Percentiles rank a stretch among this genome's conserved stretches.
Evolutionary conservation across 2,888 invertebrate species (phyloP).

Genomic region (Deladenus siricidicola): DNA sequence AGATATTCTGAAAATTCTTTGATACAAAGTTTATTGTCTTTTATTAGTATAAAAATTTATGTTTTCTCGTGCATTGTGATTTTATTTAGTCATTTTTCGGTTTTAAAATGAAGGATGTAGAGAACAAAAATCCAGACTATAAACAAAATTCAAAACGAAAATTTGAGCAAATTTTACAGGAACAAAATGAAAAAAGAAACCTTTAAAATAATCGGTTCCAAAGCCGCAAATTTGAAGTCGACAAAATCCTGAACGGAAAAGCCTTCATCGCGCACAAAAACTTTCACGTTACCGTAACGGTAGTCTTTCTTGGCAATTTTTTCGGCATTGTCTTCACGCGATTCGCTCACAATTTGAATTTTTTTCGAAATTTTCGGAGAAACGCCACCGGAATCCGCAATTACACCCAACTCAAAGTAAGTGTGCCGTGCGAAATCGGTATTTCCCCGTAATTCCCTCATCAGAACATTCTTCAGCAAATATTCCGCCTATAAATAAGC

Average conservation of each 20-base stretch:
- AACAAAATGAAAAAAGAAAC: background rate
- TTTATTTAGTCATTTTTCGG: too few relatives aligned
- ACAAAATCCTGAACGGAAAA: conserved; percentile 1
- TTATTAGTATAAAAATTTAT: too few relatives aligned
- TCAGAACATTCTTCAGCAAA: background rate
- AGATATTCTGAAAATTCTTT: too few relatives aligned
- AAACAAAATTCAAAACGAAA: background rate
- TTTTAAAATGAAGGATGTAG: too few relatives aligned
- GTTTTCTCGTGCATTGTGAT: too few relatives aligned
- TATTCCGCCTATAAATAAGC: background rate
- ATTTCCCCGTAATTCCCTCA: too few relatives aligned
- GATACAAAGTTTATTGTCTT: too few relatives aligned
- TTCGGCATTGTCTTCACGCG: background rate
- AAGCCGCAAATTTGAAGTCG: conserved; percentile 2
- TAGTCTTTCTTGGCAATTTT: background rate
- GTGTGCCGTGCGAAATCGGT: background rate
- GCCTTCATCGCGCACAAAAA: conserved; percentile 2
- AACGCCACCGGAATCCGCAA: too few relatives aligned
- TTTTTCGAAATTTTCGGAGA: background rate
- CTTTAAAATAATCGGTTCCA: background rate
- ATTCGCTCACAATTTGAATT: background rate
- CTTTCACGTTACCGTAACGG: background rate
- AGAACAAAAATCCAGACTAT: background rate
- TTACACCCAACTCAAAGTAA: background rate
- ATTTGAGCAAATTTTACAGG: background rate